Conservation (phyloP, 2,888 invertebrate species). For the Melieria picta region DNA sequence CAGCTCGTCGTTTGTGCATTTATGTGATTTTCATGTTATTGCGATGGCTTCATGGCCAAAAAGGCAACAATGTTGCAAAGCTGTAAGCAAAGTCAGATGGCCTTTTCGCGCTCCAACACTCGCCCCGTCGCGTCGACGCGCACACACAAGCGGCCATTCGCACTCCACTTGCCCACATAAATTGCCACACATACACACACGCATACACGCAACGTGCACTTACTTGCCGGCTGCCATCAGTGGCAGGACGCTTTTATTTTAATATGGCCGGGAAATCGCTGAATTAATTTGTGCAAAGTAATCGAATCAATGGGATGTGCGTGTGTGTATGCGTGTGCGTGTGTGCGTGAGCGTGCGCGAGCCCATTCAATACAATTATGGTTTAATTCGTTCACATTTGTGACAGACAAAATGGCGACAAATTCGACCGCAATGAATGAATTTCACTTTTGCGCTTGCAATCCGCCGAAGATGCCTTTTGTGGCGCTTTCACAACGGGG, state of each 20-base stretch:
- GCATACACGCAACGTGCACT: too few species aligned
- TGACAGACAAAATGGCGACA: conserved; percentile 31
- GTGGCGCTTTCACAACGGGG: too few species aligned
- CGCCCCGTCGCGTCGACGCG: too few species aligned
- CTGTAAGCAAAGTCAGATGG: too few species aligned
- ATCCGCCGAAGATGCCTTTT: too few species aligned
- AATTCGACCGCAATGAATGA: conserved; percentile 31
- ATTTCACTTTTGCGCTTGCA: background rate
- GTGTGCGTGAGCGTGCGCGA: background rate
- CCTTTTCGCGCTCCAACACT: too few species aligned
- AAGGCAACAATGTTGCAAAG: too few species aligned
- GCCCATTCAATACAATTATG: conserved; percentile 27
- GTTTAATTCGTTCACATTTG: conserved; percentile 31
- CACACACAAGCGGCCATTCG: too few species aligned
- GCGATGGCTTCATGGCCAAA: background rate
- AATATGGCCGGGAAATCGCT: conserved; percentile 8
- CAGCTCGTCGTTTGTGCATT: conserved; percentile 5
- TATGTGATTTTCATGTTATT: conserved; percentile 47
- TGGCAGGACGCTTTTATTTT: background rate
- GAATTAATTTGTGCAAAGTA: conserved; percentile 20
- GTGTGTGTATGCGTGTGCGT: too few species aligned
- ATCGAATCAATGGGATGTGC: conserved; percentile 9
- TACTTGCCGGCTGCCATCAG: too few species aligned
- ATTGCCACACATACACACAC: too few species aligned
- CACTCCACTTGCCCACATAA: too few species aligned